phyloP scores from a whole-genome alignment of 2,888 invertebrate genomes.

The Pimpla rufipes region DNA sequence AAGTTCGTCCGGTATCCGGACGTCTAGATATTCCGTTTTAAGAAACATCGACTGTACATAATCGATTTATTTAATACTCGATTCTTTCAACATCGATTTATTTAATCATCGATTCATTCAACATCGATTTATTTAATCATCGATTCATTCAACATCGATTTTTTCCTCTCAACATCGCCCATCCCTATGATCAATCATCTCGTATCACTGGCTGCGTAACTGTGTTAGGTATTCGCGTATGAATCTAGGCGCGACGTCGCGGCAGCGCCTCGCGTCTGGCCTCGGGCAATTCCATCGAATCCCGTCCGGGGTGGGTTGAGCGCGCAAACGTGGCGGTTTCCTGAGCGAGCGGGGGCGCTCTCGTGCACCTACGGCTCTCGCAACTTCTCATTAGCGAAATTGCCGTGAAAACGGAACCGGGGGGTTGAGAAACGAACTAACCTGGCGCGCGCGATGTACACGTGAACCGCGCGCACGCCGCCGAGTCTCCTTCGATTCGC shows the following conservation, averaged over 20 bases:
- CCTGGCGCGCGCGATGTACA: background rate
- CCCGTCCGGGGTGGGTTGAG: constrained; percentile 24
- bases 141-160: too few species aligned
- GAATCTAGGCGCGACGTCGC: background rate
- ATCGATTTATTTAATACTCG: too few species aligned
- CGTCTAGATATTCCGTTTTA: too few species aligned
- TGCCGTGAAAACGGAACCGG: constrained; percentile 56
- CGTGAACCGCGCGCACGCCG: background rate
- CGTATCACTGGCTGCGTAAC: constrained; percentile 4
- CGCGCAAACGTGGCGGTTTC: constrained; percentile 46
- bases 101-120: too few species aligned
- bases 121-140: too few species aligned
- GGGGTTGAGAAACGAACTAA: constrained; percentile 39
- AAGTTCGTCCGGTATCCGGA: too few species aligned
- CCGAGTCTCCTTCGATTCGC: constrained; percentile 1
- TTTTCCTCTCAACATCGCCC: too few species aligned
- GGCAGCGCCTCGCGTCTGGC: constrained; percentile 1
- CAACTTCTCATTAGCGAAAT: constrained; percentile 66
- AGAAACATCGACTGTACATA: too few species aligned
- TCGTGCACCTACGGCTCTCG: constrained; percentile 33
- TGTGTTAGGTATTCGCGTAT: background rate
- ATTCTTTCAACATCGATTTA: too few species aligned
- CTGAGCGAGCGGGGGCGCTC: constrained; percentile 34
- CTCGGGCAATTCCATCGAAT: constrained; percentile 35
- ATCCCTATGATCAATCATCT: constrained; percentile 44